Base-by-base conservation (phyloP, 2,797 vertebrate species). In the Gephyroberyx darwinii region DNA sequence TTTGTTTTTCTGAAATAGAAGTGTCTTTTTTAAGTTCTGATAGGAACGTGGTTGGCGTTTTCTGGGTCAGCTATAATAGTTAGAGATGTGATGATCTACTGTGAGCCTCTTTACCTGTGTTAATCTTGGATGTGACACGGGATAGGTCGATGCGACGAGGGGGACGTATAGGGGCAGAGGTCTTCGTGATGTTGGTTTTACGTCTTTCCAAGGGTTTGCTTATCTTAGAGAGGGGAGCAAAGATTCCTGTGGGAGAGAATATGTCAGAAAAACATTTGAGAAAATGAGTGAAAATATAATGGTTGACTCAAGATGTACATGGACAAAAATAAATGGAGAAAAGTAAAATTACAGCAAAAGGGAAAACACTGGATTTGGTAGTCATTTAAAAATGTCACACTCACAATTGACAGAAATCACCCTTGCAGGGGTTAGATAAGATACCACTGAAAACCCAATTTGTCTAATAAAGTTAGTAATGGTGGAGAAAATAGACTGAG, bases 181-280 rank as follows among this genome's bases (percentile, higher is more conserved):
- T 86, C 54, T 91, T 93, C 8, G 58, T 13, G 1, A 92, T 84
- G 68, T 47, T 72, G 26, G 50, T 77, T 91, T 93, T 96, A 66
- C 83, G 95, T 52, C 91, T 90, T 51, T 96, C 94, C 17, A 91
- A 88, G 64, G 93, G 92, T 91, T 96, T 97, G 88, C 90, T 96
- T 83, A 99, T 96, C 91, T 98, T 99, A 13, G 96, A 97, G 66
- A 99, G 92, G 0, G 98, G 97, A 16, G 97, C 96, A 89, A 99
- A 99, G 71, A 99, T 98, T 75, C 97, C 97, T 99, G 71, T 16
- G 59, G 4, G 5, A 20, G 20, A 20, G 31, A 51, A 54, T 13
- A 45, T 14, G n/a, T 22, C 14, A 31, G 3, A 39, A 59, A 69
- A 19, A 20, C 4, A n/a, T 55, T 8, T n/a, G 8, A n/a, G 16